Base-by-base conservation (phyloP, 2,888 invertebrate species). In the Tanypteryx hageni region DNA sequence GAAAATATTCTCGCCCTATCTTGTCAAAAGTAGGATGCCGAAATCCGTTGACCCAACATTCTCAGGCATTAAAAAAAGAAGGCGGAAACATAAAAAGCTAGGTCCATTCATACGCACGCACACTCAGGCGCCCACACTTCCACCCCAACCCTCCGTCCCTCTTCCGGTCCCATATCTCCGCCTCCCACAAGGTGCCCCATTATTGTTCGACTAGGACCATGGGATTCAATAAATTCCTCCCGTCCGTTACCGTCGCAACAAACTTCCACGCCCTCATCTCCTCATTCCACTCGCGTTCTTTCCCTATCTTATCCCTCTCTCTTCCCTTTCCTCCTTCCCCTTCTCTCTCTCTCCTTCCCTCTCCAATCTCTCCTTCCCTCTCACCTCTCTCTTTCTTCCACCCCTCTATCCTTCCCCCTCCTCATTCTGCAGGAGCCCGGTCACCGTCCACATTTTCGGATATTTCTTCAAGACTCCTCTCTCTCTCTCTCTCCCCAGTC, bases 211-310 rank as follows among this genome's bases (percentile, higher is more conserved):
- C 44, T 44, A 3, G 44, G 11, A 18, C 76, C 76, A 27, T 76
- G 76, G 76, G 76, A 76, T 76, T 76, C 76, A 27, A 76, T 76
- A 27, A 76, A 76, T 76, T 76, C 27, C 76, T 76, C 22, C 44
- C 44, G 44, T 5, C 44, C 44, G 44, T 44, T 44, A 44, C 76
- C 22, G 76, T 76, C 76, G 76, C 27, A 76, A 27, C 76, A 44
- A 44, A 44, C 44, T 44, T 44, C 44, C 44, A 1, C 5, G 44
- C 44, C 44, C 44, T 44, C 44, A 44, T 44, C 44, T 44, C 44
- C 44, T 44, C 44, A 82, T 44, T 82, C 82, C 82, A 13, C 8
- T 82, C 44, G 18, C 27, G 31, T 31, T 31, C 82, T 82, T 18
- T 44, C 14, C 3, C 76, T 16, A 11, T 0, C 64, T 7, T 0